These are phyloP conservation scores for Heterotilapia buettikoferi DNA, from an alignment of 2,113 vertebrate genomes.

Conservation along the genomic window DNA sequence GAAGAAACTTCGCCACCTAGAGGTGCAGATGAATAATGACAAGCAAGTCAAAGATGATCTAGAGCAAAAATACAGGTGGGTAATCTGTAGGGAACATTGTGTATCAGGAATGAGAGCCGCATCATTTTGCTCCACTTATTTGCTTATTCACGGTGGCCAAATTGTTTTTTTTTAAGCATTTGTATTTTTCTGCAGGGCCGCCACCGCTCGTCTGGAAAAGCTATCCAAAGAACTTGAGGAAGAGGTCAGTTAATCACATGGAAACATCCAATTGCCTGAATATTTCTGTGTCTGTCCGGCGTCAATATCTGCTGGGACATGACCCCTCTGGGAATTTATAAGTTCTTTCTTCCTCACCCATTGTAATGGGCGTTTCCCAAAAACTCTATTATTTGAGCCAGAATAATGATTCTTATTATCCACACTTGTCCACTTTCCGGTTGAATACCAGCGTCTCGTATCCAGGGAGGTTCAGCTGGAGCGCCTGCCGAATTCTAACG, in stretches of 20 bases:
- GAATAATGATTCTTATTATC: not conserved
- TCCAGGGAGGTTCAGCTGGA: not conserved
- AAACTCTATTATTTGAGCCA: not conserved
- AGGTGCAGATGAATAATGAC: constrained; percentile 87
- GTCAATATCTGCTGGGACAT: not conserved
- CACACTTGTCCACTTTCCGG: not conserved
- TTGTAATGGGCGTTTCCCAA: not conserved
- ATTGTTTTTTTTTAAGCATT: not conserved
- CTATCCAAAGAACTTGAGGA: constrained; percentile 91
- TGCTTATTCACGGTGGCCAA: too few relatives aligned
- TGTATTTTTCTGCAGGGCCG: constrained; percentile 70
- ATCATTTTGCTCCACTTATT: too few relatives aligned
- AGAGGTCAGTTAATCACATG: constrained; percentile 73
- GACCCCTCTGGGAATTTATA: not conserved
- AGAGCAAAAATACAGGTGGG: constrained; percentile 79
- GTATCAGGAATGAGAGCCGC: not conserved
- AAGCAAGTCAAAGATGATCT: constrained; percentile 88
- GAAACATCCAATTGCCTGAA: not conserved
- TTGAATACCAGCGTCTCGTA: not conserved
- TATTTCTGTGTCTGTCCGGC: not conserved
- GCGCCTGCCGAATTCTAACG: not conserved
- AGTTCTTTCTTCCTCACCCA: not conserved
- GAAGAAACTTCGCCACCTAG: constrained; percentile 83
- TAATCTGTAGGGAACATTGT: not conserved
- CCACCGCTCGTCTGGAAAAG: constrained; percentile 85